Conservation (phyloP, 2,113 vertebrate genomes). For the Elephas maximus region DNA sequence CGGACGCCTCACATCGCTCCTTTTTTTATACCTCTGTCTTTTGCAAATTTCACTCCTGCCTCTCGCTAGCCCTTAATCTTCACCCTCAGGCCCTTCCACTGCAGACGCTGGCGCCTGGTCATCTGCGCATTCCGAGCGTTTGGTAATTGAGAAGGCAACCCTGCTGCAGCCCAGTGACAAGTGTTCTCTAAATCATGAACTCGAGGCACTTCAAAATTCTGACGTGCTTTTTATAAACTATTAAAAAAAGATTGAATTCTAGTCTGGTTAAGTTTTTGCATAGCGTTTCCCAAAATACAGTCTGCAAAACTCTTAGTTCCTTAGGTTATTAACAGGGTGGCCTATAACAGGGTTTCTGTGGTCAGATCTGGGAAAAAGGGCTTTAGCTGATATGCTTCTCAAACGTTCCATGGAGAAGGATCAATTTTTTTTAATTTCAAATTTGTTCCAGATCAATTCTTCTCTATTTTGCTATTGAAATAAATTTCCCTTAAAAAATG, state of each 20-base stretch:
- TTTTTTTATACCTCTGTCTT: background rate
- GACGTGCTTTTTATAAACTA: conserved; percentile 27
- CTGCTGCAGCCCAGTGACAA: background rate
- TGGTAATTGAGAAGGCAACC: background rate
- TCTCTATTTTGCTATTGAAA: conserved; percentile 9
- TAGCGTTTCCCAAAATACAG: background rate
- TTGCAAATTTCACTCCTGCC: background rate
- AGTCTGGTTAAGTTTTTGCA: background rate
- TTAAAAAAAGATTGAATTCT: background rate
- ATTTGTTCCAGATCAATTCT: background rate
- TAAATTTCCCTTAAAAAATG: background rate
- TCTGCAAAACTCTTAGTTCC: background rate
- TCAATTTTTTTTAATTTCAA: background rate
- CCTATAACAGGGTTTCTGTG: background rate
- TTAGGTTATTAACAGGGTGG: background rate
- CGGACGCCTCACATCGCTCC: background rate
- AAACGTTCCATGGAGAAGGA: background rate
- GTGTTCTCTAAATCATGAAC: background rate
- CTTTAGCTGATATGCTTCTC: conserved; percentile 3
- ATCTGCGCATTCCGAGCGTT: accelerated
- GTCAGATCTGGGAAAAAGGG: background rate
- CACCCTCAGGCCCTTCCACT: background rate
- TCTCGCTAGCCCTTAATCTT: background rate
- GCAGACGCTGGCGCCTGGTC: background rate
- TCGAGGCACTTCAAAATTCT: conserved; percentile 32